phyloP scores from a whole-genome alignment of 2,113 vertebrate species.

The Dinomys branickii region DNA sequence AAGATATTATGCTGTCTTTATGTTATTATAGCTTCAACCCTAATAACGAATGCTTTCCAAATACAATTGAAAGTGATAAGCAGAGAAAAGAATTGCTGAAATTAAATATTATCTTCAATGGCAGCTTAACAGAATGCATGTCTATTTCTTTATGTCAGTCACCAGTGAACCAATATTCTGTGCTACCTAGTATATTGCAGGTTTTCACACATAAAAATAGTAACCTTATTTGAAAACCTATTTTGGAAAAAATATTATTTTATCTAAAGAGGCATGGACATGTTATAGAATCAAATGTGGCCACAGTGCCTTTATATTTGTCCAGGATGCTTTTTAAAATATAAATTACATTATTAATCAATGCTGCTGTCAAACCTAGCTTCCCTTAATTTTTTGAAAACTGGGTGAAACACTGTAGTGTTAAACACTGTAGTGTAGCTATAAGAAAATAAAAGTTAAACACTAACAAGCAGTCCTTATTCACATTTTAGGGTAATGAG shows the following conservation, averaged over 20 bases:
- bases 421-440: not conserved
- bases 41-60: conserved; percentile 32
- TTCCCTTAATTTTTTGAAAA: not conserved
- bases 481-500: not conserved
- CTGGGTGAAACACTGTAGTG: not conserved
- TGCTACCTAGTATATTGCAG: not conserved
- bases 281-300: not conserved
- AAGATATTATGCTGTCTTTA: not conserved
- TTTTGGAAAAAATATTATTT: not conserved
- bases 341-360: not conserved
- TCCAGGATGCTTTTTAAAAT: not conserved
- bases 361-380: not conserved
- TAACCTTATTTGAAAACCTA: conserved; percentile 6
- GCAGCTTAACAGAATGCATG: not conserved
- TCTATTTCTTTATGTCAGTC: not conserved
- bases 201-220: not conserved
- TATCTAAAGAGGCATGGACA: not conserved
- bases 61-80: not conserved
- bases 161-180: not conserved
- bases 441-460: not conserved
- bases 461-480: not conserved
- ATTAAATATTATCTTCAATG: conserved; percentile 39
- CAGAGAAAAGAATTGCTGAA: not conserved
- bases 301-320: not conserved
- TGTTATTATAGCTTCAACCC: conserved; percentile 8